These are phyloP conservation scores for Conistra vaccinii DNA, from an alignment of 2,888 invertebrate genomes.

Conservation along the genomic window DNA sequence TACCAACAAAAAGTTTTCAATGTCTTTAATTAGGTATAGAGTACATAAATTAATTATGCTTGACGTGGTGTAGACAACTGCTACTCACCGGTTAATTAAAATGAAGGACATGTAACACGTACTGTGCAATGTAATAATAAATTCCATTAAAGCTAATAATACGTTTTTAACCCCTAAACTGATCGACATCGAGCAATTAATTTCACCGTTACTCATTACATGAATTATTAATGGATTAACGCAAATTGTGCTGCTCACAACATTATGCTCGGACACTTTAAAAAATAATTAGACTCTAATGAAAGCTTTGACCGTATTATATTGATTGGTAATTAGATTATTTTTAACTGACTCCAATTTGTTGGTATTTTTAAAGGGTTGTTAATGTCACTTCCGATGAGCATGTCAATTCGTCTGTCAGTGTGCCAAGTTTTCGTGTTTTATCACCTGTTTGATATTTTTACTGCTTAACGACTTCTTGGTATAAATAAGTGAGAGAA, in stretches of 20 bases:
- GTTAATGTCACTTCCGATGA: constrained; percentile 72
- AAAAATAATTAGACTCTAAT: constrained; percentile 45
- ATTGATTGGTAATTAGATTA: constrained; percentile 63
- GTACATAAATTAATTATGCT: constrained; percentile 6
- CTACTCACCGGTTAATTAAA: constrained; percentile 27
- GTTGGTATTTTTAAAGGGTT: constrained; percentile 69
- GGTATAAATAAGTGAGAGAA: constrained; percentile 44
- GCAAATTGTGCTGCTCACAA: constrained; percentile 23
- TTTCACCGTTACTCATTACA: constrained; percentile 52
- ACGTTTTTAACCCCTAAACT: constrained; percentile 45
- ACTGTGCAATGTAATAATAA: constrained; percentile 18
- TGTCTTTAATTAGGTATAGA: not conserved
- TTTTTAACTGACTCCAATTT: constrained; percentile 69
- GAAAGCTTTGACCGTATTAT: constrained; percentile 51
- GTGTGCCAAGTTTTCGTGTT: constrained; percentile 71
- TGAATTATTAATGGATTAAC: constrained; percentile 61
- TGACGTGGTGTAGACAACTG: constrained; percentile 21
- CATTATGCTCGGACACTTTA: constrained; percentile 33
- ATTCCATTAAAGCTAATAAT: constrained; percentile 46
- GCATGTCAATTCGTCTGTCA: constrained; percentile 70
- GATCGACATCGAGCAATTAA: constrained; percentile 54
- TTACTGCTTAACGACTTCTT: constrained; percentile 54
- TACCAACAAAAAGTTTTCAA: not conserved
- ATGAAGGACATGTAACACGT: constrained; percentile 3
- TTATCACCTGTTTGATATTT: constrained; percentile 67